These are phyloP conservation scores for Eretmocerus hayati DNA, from an alignment of 2,888 invertebrate genomes.

Conservation along the genomic window DNA sequence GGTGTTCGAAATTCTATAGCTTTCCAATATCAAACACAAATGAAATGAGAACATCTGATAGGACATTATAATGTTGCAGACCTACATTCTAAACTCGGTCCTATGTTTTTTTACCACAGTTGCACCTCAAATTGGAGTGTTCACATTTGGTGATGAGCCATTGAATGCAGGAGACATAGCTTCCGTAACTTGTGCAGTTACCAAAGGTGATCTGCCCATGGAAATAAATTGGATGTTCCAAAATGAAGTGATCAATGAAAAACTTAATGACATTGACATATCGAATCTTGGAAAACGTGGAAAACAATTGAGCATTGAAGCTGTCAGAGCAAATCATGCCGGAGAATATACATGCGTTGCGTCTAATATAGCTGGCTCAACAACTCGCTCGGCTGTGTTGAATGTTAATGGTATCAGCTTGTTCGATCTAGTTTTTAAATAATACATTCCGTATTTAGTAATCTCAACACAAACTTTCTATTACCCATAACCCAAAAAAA, in stretches of 20 bases:
- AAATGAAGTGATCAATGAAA: conserved; percentile 38
- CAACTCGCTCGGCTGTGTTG: conserved; percentile 49
- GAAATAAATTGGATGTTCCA: conserved; percentile 66
- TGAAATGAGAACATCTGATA: too few species aligned
- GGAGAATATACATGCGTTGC: conserved; percentile 68
- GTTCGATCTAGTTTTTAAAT: background rate
- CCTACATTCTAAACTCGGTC: too few species aligned
- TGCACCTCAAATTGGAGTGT: conserved; percentile 64
- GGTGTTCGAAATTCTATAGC: too few species aligned
- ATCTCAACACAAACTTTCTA: too few species aligned
- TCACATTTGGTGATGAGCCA: conserved; percentile 64
- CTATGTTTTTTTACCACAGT: conserved; percentile 53
- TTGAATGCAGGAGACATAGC: conserved; percentile 72
- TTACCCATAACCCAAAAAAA: too few species aligned
- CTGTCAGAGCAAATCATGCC: conserved; percentile 60
- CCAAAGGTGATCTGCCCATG: conserved; percentile 72
- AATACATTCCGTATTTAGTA: too few species aligned
- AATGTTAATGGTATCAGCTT: conserved; percentile 50
- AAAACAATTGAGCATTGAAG: conserved; percentile 58
- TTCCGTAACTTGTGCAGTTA: conserved; percentile 65
- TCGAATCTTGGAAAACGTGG: conserved; percentile 38
- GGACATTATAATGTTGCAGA: too few species aligned
- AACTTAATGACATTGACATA: conserved; percentile 35
- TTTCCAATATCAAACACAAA: too few species aligned
- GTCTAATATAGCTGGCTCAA: conserved; percentile 46